Conservation (phyloP, 2,113 vertebrate genomes). For the Hydrochoerus hydrochaeris region DNA sequence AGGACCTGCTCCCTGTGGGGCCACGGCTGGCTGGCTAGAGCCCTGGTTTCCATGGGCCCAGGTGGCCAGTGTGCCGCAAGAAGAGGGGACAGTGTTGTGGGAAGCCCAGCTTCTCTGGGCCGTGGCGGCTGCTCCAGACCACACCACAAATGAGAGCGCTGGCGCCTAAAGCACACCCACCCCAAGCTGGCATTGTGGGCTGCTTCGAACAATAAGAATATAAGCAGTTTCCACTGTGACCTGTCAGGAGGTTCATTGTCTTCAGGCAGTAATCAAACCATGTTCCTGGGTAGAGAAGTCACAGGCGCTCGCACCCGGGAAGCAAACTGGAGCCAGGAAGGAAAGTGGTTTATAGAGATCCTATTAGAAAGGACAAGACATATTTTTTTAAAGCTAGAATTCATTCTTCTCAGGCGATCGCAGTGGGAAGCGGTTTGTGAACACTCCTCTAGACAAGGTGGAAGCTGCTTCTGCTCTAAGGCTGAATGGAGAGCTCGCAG, state of each 20-base stretch:
- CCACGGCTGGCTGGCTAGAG: constrained; percentile 72
- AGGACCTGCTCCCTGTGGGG: constrained; percentile 67
- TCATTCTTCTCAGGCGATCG: fast-evolving
- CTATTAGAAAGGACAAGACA: neutral
- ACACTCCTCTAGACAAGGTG: neutral
- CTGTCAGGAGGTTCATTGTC: neutral
- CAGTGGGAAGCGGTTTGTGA: neutral
- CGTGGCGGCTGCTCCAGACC: neutral
- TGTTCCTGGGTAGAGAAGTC: neutral
- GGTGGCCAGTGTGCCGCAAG: neutral
- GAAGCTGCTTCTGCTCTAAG: fast-evolving
- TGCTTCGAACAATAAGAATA: neutral
- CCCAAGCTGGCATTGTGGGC: neutral
- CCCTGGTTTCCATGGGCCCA: neutral
- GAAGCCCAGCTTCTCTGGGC: neutral
- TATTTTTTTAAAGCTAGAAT: neutral
- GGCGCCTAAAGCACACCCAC: neutral
- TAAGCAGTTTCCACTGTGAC: neutral
- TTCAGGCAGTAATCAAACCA: constrained; percentile 5
- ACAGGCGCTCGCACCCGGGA: neutral
- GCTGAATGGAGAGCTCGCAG: neutral
- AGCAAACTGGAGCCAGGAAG: neutral
- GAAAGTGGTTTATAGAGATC: neutral
- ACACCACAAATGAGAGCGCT: neutral
- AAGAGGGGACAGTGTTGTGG: neutral